Evolutionary conservation across 2,888 invertebrate species (phyloP).

Genomic region (Agapetus fuscipes): DNA sequence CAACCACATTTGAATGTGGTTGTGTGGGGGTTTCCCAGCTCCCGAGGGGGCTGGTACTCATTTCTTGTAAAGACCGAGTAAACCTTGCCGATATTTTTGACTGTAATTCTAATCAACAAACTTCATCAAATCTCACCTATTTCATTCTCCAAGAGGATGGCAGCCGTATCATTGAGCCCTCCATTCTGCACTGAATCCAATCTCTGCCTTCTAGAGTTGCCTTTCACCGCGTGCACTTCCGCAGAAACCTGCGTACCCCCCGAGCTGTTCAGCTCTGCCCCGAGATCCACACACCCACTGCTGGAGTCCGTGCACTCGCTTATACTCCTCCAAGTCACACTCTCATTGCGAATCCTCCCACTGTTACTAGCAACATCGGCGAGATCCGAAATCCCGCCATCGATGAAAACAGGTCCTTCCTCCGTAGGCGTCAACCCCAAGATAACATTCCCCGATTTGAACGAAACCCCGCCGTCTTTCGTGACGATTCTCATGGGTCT

Average conservation of each 20-base stretch:
- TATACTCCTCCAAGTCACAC: constrained; percentile 43
- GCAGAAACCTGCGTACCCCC: constrained; percentile 29
- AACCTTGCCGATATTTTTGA: no score
- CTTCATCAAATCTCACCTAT: constrained; percentile 35
- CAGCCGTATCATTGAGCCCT: constrained; percentile 29
- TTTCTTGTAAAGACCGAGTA: no score
- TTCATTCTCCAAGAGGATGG: constrained; percentile 39
- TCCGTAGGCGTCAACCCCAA: constrained; percentile 16
- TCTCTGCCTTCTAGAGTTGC: constrained; percentile 10
- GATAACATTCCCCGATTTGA: constrained; percentile 7
- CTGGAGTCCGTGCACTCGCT: constrained; percentile 32
- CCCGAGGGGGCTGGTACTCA: no score
- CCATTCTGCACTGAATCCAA: constrained; percentile 26
- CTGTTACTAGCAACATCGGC: constrained; percentile 5
- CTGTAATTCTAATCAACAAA: no score
- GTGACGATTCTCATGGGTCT: constrained; percentile 12
- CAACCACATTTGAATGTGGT: no score
- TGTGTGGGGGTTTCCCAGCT: no score
- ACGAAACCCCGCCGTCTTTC: constrained; percentile 2
- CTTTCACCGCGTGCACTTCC: constrained; percentile 1
- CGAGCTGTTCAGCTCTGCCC: constrained; percentile 26
- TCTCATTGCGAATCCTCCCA: constrained; percentile 30
- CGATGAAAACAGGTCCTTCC: constrained; percentile 17
- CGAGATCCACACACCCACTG: constrained; percentile 17
- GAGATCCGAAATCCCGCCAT: constrained; percentile 9